Percentiles rank a stretch among this genome's conserved stretches.
These are phyloP conservation scores for Ypsolopha sequella DNA, from an alignment of 2,888 invertebrate species.

Conservation along the genomic window DNA sequence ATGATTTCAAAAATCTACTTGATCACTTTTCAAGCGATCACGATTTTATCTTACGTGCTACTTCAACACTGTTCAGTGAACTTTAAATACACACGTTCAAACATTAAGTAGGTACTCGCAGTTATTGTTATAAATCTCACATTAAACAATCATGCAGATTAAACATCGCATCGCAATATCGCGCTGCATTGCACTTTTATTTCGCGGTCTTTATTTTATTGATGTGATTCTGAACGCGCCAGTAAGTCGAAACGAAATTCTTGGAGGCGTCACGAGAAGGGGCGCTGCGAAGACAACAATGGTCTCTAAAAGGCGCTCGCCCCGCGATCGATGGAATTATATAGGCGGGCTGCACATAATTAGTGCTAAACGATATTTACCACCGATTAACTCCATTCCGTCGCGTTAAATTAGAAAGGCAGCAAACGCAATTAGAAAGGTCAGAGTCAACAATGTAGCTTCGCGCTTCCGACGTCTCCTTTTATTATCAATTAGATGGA, in stretches of 20 bases:
- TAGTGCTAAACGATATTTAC: slow-evolving; percentile 53
- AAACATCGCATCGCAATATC: slow-evolving; percentile 15
- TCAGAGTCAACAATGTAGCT: slow-evolving; percentile 39
- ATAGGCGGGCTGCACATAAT: slow-evolving; percentile 43
- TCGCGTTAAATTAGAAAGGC: slow-evolving; percentile 49
- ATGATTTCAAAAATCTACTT: too few species aligned
- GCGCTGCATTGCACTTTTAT: slow-evolving; percentile 20
- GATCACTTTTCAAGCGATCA: too few species aligned
- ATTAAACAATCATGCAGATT: slow-evolving; percentile 13
- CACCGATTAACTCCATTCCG: slow-evolving; percentile 47
- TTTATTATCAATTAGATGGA: slow-evolving; percentile 64
- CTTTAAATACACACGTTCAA: too few species aligned
- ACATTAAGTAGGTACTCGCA: not conserved
- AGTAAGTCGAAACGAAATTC: not conserved
- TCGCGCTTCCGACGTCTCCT: slow-evolving; percentile 45
- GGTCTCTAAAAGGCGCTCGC: slow-evolving; percentile 13
- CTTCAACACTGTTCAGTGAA: too few species aligned
- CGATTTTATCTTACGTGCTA: too few species aligned
- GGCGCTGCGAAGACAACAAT: slow-evolving; percentile 5
- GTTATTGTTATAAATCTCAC: slow-evolving; percentile 11
- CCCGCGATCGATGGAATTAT: slow-evolving; percentile 25
- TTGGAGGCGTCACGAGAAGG: slow-evolving; percentile 1
- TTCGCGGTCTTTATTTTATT: slow-evolving; percentile 14
- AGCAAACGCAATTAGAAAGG: slow-evolving; percentile 62
- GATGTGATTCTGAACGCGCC: slow-evolving; percentile 8